phyloP scores from a whole-genome alignment of 2,888 invertebrate species.

The Eledona agricola region DNA sequence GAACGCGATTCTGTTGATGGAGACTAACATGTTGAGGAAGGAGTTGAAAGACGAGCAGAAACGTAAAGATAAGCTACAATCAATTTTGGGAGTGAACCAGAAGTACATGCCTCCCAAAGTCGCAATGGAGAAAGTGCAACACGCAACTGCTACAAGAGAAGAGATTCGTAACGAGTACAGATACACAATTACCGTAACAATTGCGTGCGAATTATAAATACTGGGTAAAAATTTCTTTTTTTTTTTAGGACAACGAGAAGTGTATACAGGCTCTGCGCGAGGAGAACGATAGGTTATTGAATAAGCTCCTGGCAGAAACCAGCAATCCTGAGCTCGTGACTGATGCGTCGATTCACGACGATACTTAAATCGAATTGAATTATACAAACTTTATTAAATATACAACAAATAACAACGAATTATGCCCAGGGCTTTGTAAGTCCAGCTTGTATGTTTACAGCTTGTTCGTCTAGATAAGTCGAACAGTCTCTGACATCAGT shows the following conservation, averaged over 20 bases:
- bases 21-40: constrained; percentile 78
- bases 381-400: neutral
- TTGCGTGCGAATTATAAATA: too few species aligned
- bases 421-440: constrained; percentile 59
- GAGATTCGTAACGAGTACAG: constrained; percentile 69
- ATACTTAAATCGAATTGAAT: neutral
- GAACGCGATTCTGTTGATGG: constrained; percentile 78
- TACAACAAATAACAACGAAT: constrained; percentile 11
- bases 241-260: constrained; percentile 59
- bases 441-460: constrained; percentile 52
- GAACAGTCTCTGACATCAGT: constrained; percentile 48
- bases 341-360: constrained; percentile 1
- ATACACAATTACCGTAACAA: constrained; percentile 63
- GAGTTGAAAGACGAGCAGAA: constrained; percentile 73
- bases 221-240: neutral
- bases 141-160: constrained; percentile 69
- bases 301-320: constrained; percentile 43
- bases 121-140: constrained; percentile 71
- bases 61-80: constrained; percentile 77
- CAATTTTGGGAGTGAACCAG: constrained; percentile 71
- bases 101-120: constrained; percentile 68
- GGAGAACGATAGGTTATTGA: constrained; percentile 54
- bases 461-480: constrained; percentile 51
- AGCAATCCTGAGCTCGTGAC: constrained; percentile 1
- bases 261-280: constrained; percentile 63